phyloP scores from a whole-genome alignment of 2,797 vertebrate genomes.

The Naso thynnoides region DNA sequence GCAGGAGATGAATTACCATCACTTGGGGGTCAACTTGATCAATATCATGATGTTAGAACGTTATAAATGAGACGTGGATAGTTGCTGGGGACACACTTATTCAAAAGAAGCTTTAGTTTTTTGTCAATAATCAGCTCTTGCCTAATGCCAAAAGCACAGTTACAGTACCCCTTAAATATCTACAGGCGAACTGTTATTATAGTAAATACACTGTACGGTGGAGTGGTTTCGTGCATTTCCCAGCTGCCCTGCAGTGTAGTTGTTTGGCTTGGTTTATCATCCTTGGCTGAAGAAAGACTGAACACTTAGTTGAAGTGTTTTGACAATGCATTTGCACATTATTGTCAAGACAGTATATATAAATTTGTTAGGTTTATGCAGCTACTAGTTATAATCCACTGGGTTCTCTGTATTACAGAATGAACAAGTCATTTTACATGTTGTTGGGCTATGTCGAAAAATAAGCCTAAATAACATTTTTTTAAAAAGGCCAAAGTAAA shows the following conservation, averaged over 20 bases:
- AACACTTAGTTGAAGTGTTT: slow-evolving; percentile 1
- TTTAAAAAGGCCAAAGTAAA: neutral
- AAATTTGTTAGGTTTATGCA: neutral
- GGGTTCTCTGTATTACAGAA: neutral
- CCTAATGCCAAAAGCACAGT: neutral
- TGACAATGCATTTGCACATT: slow-evolving; percentile 5
- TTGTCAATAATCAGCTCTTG: slow-evolving; percentile 5
- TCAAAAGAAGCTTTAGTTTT: slow-evolving; percentile 15
- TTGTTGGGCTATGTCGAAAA: neutral
- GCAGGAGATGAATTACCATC: neutral
- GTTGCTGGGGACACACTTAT: neutral
- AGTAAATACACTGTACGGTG: neutral
- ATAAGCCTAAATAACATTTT: neutral
- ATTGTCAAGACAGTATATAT: slow-evolving; percentile 10
- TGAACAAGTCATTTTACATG: neutral
- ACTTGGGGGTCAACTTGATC: neutral
- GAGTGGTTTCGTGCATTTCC: neutral
- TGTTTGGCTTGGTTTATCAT: slow-evolving; percentile 9
- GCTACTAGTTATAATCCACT: neutral
- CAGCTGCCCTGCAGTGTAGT: neutral
- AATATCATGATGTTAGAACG: neutral
- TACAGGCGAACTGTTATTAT: neutral
- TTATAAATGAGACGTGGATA: neutral
- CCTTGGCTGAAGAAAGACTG: slow-evolving; percentile 14
- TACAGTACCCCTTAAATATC: neutral